phyloP scores from a whole-genome alignment of 2,888 invertebrate species.

The Cheilosia grossa region DNA sequence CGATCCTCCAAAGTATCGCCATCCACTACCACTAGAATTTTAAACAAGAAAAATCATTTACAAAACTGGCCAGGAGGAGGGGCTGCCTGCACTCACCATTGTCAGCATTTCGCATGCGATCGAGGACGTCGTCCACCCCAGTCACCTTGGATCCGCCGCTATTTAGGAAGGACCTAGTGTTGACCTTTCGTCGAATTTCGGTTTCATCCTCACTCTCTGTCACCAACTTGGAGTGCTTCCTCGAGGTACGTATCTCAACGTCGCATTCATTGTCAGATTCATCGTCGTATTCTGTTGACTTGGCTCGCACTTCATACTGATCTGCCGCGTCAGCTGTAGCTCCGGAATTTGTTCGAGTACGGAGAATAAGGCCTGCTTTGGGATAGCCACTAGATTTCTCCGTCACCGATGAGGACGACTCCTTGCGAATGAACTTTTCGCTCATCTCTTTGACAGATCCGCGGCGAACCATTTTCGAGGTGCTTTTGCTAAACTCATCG shows the following conservation, averaged over 20 bases:
- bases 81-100: constrained; percentile 83
- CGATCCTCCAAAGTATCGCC: constrained; percentile 88
- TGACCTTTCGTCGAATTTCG: constrained; percentile 76
- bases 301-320: constrained; percentile 77
- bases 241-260: constrained; percentile 77
- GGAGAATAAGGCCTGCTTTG: constrained; percentile 90
- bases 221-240: constrained; percentile 75
- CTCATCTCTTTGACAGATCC: constrained; percentile 91
- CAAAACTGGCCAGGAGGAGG: not conserved
- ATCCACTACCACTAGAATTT: constrained; percentile 85
- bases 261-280: constrained; percentile 74
- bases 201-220: constrained; percentile 79
- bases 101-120: constrained; percentile 91
- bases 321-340: constrained; percentile 81
- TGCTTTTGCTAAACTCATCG: constrained; percentile 31
- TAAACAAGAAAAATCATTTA: not conserved
- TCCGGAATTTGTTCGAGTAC: constrained; percentile 83
- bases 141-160: constrained; percentile 87
- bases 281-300: constrained; percentile 61
- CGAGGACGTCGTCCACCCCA: constrained; percentile 90
- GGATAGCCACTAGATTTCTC: constrained; percentile 84
- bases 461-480: constrained; percentile 84
- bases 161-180: constrained; percentile 87
- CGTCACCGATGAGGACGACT: constrained; percentile 79
- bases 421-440: constrained; percentile 90